These are phyloP conservation scores for Cryptocephalus moraei DNA, from an alignment of 2,888 invertebrate genomes.

Conservation along the genomic window DNA sequence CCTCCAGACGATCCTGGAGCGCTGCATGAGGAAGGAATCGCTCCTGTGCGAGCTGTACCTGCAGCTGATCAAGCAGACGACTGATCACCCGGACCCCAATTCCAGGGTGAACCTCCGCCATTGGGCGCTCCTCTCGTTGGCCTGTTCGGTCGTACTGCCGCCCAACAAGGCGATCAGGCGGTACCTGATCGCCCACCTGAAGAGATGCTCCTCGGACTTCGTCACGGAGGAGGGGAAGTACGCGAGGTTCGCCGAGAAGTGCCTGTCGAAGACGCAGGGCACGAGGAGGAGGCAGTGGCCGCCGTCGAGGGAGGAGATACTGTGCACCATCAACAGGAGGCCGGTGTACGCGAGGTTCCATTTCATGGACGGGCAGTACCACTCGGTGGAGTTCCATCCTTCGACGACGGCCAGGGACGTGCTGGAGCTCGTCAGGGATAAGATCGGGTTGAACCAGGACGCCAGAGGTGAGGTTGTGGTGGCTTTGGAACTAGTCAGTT, in stretches of 20 bases:
- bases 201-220: constrained; percentile 78
- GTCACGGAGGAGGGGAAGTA: constrained; percentile 91
- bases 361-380: constrained; percentile 90
- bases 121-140: constrained; percentile 80
- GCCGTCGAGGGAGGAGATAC: constrained; percentile 84
- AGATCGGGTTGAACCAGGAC: constrained; percentile 73
- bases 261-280: constrained; percentile 61
- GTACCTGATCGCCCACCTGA: constrained; percentile 80
- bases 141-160: constrained; percentile 76
- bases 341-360: constrained; percentile 86
- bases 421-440: constrained; percentile 75
- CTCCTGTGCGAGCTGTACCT: constrained; percentile 83
- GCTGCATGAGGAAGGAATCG: constrained; percentile 82
- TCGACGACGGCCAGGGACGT: constrained; percentile 86
- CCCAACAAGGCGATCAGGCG: constrained; percentile 77
- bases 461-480: constrained; percentile 51
- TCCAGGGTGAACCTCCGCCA: constrained; percentile 79
- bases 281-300: constrained; percentile 77
- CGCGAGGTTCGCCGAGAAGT: constrained; percentile 80
- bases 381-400: constrained; percentile 90
- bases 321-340: constrained; percentile 83
- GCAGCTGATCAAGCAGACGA: constrained; percentile 85
- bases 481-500: no score
- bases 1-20: constrained; percentile 81
- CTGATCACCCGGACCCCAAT: constrained; percentile 82